Conservation (phyloP, 2,888 invertebrate species). For the Luffia ferchaultella region DNA sequence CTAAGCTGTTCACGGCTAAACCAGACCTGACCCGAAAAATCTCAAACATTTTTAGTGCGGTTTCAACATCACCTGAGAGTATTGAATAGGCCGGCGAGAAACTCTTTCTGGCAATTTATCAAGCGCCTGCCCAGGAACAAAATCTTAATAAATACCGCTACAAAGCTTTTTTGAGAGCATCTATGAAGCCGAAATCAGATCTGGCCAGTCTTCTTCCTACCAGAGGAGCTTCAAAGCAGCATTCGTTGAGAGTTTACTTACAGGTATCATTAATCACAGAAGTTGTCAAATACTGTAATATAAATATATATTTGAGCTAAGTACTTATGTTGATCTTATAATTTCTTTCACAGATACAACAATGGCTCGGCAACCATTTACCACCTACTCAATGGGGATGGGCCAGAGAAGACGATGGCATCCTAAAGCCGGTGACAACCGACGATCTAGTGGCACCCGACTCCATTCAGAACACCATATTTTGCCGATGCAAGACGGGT, state of each 20-base stretch:
- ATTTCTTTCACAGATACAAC: not conserved
- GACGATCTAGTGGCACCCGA: conserved; percentile 10
- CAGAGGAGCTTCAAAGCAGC: conserved; percentile 12
- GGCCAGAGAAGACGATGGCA: not conserved
- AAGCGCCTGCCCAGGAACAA: not conserved
- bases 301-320: not conserved
- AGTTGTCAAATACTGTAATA: no score
- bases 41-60: no score
- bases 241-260: conserved; percentile 6
- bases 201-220: conserved; percentile 12
- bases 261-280: no score
- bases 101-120: not conserved
- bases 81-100: no score
- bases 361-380: conserved; percentile 3
- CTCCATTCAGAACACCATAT: conserved; percentile 12
- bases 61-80: no score
- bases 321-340: not conserved
- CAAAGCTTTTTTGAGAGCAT: not conserved
- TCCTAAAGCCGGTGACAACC: conserved; percentile 16
- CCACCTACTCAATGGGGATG: conserved; percentile 2
- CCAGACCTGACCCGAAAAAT: no score
- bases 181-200: conserved; percentile 8
- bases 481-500: no score
- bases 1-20: not conserved
- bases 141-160: not conserved